These are phyloP conservation scores for Gracilinanus agilis DNA, from an alignment of 2,113 vertebrate species.

Conservation along the genomic window DNA sequence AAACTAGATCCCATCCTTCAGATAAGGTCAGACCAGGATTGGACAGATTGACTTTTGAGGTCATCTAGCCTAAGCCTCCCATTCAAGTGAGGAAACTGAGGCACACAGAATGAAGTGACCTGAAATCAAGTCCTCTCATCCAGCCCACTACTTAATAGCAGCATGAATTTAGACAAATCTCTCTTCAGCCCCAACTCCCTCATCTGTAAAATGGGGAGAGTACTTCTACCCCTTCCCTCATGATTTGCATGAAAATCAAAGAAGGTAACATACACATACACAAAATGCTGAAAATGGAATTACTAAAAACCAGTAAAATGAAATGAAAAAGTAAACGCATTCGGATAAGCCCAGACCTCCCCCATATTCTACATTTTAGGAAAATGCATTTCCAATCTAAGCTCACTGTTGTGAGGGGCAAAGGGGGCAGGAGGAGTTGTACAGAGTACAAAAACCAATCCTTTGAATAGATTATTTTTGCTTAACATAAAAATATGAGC, in stretches of 20 bases:
- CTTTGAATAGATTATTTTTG: not conserved
- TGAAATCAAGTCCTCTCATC: not conserved
- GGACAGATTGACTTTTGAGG: not conserved
- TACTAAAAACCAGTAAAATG: not conserved
- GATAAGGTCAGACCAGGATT: not conserved
- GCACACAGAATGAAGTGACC: not conserved
- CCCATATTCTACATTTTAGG: not conserved
- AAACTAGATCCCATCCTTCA: not conserved
- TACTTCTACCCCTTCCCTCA: not conserved
- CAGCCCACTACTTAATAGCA: not conserved
- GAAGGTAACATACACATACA: not conserved
- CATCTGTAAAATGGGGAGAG: too few relatives aligned
- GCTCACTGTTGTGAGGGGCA: not conserved
- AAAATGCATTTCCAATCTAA: not conserved
- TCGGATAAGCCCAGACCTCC: not conserved
- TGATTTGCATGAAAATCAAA: not conserved
- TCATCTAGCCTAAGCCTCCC: not conserved
- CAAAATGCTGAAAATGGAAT: not conserved
- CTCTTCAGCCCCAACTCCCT: too few relatives aligned
- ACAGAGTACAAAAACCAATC: not conserved
- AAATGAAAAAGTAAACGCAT: not conserved
- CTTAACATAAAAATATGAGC: not conserved
- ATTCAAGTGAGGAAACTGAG: not conserved
- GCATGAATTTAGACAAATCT: not conserved
- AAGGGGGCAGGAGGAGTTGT: not conserved